Percentiles rank a stretch among this genome's conserved stretches.
Conservation (phyloP, 2,113 vertebrate genomes). For the Saccopteryx bilineata region DNA sequence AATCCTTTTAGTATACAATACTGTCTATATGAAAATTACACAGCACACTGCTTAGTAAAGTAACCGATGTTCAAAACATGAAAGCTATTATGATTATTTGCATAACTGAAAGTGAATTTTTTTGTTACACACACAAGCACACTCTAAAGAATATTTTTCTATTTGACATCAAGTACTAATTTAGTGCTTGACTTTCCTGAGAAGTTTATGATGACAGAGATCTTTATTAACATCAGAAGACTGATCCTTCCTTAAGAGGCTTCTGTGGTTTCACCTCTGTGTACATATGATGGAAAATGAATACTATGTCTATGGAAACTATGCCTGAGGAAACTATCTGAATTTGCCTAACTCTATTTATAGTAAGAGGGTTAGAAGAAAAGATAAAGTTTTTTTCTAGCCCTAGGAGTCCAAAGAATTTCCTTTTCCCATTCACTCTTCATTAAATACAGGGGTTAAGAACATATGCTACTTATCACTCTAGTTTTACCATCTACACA, state of each 20-base stretch:
- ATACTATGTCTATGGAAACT: not conserved
- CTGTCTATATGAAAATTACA: not conserved
- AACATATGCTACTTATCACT: not conserved
- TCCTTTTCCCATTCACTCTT: not conserved
- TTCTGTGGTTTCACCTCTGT: conserved; percentile 38
- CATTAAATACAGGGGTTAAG: not conserved
- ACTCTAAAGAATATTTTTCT: not conserved
- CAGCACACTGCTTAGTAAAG: not conserved
- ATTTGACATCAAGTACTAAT: conserved; percentile 12
- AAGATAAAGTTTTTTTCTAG: not conserved
- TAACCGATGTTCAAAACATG: not conserved
- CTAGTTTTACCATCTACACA: conserved; percentile 10
- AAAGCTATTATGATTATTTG: not conserved
- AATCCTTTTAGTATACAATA: not conserved
- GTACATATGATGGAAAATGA: conserved; percentile 8
- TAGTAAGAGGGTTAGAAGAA: not conserved
- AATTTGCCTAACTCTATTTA: not conserved
- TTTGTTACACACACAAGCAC: not conserved
- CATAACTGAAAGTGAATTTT: not conserved
- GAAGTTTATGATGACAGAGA: conserved; percentile 39
- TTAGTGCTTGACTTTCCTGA: not conserved
- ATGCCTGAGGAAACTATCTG: not conserved
- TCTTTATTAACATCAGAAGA: conserved; percentile 67
- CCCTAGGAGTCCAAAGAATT: not conserved
- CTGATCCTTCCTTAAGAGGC: conserved; percentile 36